phyloP scores from a whole-genome alignment of 2,113 vertebrate species.

The Albula goreensis region DNA sequence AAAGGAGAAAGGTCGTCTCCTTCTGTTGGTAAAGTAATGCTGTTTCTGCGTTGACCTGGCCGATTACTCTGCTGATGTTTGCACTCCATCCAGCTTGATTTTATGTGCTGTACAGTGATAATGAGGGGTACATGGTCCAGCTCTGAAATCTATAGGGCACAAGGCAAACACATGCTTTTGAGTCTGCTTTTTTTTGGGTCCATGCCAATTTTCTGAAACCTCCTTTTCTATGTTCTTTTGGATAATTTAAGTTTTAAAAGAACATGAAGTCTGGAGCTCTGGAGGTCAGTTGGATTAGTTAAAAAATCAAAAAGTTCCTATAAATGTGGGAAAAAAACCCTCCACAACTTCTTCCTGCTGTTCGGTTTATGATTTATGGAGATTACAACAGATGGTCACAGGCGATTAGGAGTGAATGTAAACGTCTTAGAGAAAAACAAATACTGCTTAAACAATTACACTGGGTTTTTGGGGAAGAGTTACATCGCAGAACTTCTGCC shows the following conservation, averaged over 20 bases:
- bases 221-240: not conserved
- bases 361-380: slow-evolving; percentile 31
- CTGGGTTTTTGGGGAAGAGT: not conserved
- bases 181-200: not conserved
- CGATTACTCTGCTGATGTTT: too few species aligned
- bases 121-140: too few species aligned
- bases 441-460: not conserved
- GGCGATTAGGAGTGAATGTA: slow-evolving; percentile 33
- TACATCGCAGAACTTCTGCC: too few species aligned
- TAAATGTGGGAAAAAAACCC: too few species aligned
- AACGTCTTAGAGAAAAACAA: slow-evolving; percentile 41
- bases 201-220: not conserved
- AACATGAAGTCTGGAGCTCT: not conserved
- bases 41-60: too few species aligned
- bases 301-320: not conserved
- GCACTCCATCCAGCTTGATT: too few species aligned
- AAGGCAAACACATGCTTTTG: not conserved
- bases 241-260: not conserved
- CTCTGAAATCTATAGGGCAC: not conserved
- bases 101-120: too few species aligned
- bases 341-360: slow-evolving; percentile 24
- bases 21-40: too few species aligned
- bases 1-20: too few species aligned
- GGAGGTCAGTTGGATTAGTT: not conserved
- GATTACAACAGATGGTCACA: slow-evolving; percentile 43